These are phyloP conservation scores for Pseudanteris insignis DNA, from an alignment of 2,888 invertebrate genomes.

Conservation along the genomic window DNA sequence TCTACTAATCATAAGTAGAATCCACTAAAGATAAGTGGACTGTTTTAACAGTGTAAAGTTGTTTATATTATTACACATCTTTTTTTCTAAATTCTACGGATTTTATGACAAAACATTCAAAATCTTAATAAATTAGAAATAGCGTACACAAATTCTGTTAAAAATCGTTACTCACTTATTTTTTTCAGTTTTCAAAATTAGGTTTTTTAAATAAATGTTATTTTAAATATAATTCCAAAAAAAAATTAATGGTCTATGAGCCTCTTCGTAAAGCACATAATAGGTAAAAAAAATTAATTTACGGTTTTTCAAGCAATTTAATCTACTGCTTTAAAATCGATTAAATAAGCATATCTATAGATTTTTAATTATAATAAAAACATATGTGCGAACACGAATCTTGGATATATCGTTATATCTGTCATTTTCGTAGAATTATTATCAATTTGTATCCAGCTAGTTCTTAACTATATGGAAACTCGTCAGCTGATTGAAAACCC, in stretches of 20 bases:
- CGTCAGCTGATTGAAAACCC: conserved; percentile 14
- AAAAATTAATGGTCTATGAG: conserved; percentile 26
- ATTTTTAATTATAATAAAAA: too few relatives aligned
- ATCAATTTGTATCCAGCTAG: conserved; percentile 16
- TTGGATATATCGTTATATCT: conserved; percentile 17
- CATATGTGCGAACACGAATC: conserved; percentile 3
- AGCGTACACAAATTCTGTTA: too few relatives aligned
- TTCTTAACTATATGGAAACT: conserved; percentile 33
- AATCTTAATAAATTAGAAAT: too few relatives aligned
- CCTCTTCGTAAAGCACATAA: conserved; percentile 9
- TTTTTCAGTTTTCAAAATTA: too few relatives aligned
- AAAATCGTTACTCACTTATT: too few relatives aligned
- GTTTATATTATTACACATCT: too few relatives aligned
- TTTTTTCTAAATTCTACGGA: too few relatives aligned
- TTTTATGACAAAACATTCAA: too few relatives aligned
- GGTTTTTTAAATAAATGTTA: too few relatives aligned
- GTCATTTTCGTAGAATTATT: conserved; percentile 12
- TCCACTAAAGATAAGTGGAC: too few relatives aligned
- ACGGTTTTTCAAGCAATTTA: conserved; percentile 19
- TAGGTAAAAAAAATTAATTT: conserved; percentile 29
- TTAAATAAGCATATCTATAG: conserved; percentile 1
- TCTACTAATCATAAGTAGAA: too few relatives aligned
- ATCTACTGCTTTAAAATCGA: conserved; percentile 5
- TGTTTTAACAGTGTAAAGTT: too few relatives aligned
- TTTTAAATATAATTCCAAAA: conserved; percentile 30